These are phyloP conservation scores for Heliconius melpomene DNA, from an alignment of 1,140 invertebrate species.

Conservation along the genomic window DNA sequence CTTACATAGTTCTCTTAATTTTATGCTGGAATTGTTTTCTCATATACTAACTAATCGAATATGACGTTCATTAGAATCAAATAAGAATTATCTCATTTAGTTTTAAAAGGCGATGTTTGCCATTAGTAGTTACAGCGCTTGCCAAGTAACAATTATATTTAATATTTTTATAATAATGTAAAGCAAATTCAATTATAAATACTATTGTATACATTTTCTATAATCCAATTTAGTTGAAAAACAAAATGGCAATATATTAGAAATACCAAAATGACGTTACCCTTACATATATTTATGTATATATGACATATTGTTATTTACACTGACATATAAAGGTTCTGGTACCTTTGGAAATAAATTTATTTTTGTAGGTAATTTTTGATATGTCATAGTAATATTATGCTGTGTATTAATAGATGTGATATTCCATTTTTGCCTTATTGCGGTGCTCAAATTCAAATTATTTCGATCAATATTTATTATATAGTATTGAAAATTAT, in stretches of 20 bases:
- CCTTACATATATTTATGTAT: constrained; percentile 16
- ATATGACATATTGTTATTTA: constrained; percentile 9
- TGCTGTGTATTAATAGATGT: not conserved
- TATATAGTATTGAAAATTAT: not conserved
- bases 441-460: not conserved
- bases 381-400: not conserved
- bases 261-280: constrained; percentile 65
- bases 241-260: constrained; percentile 37
- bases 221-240: not conserved
- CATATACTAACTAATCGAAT: constrained; percentile 37
- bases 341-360: not conserved
- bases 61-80: constrained; percentile 33
- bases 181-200: not conserved
- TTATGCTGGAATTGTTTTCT: not conserved
- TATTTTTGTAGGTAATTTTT: not conserved
- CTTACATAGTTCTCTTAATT: not conserved
- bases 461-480: constrained; percentile 4
- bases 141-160: constrained; percentile 36
- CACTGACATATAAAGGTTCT: not conserved
- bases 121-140: constrained; percentile 39
- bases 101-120: constrained; percentile 40
- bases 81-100: constrained; percentile 45
- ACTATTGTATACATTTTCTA: not conserved
- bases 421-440: constrained; percentile 5
- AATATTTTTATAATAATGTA: constrained; percentile 12